A percentile compares a stretch with the other conserved stretches of the same genome.
Conservation (phyloP, 2,113 vertebrate species). For the Thalassarche chlororhynchos region DNA sequence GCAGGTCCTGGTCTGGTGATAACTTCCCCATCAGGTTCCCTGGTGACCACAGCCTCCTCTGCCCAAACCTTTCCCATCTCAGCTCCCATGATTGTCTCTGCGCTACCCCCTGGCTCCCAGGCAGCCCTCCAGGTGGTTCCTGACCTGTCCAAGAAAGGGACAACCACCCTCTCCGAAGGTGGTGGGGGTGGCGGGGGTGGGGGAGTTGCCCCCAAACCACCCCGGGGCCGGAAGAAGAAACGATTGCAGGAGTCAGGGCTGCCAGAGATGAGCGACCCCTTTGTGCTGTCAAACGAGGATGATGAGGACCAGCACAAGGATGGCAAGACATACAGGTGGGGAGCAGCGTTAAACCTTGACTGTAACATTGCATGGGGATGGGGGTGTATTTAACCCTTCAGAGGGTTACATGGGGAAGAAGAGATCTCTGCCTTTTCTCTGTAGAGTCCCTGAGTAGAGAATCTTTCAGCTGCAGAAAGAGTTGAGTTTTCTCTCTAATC, state of each 20-base stretch:
- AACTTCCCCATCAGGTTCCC: conserved; percentile 92
- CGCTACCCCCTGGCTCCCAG: conserved; percentile 85
- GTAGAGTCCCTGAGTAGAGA: neutral
- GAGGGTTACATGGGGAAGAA: neutral
- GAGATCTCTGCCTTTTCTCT: neutral
- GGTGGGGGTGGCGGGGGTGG: conserved; percentile 53
- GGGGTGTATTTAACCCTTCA: neutral
- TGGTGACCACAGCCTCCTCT: conserved; percentile 88
- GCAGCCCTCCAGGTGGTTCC: conserved; percentile 82
- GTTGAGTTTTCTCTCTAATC: neutral
- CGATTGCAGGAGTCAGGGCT: conserved; percentile 75
- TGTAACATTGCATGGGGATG: neutral
- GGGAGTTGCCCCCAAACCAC: conserved; percentile 73
- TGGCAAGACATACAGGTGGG: conserved; percentile 84
- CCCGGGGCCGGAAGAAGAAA: conserved; percentile 84
- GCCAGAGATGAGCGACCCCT: conserved; percentile 75
- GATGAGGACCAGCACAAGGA: conserved; percentile 86
- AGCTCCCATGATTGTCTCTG: conserved; percentile 95
- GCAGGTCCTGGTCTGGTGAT: conserved; percentile 94
- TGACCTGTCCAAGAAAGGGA: conserved; percentile 80
- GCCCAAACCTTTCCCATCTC: conserved; percentile 90
- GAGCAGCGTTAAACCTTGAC: neutral
- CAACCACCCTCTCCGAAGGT: conserved; percentile 69
- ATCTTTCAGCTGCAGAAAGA: neutral
- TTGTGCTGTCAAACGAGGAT: conserved; percentile 87